These are phyloP conservation scores for Microtus montanus DNA, from an alignment of 2,113 vertebrate genomes.

Conservation along the genomic window DNA sequence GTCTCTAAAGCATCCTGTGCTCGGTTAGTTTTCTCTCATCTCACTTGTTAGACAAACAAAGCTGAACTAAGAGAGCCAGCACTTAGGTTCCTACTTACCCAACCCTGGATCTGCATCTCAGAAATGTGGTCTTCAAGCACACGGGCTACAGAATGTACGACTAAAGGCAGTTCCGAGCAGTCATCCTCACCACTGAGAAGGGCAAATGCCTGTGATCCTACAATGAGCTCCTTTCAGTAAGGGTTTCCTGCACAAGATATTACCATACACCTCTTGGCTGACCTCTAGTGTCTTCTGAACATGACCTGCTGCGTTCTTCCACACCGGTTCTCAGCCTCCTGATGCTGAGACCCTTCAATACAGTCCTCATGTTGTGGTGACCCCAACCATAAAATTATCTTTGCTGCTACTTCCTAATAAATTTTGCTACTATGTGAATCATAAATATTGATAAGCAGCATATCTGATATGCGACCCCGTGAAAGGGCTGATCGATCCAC, in stretches of 20 bases:
- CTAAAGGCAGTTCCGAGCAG: conserved; percentile 24
- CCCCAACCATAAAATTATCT: neutral
- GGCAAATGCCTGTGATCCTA: conserved; percentile 11
- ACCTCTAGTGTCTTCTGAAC: neutral
- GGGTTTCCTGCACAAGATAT: conserved; percentile 18
- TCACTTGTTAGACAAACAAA: conserved; percentile 6
- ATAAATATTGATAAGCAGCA: neutral
- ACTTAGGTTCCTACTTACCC: neutral
- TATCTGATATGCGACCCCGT: neutral
- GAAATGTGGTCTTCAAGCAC: conserved; percentile 30
- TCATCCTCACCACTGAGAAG: conserved; percentile 17
- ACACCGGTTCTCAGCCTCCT: neutral
- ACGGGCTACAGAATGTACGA: neutral
- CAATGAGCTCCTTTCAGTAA: neutral
- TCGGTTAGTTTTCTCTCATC: conserved; percentile 11
- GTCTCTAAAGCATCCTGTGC: neutral
- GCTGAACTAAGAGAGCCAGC: neutral
- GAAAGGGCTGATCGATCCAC: neutral
- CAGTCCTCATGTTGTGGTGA: neutral
- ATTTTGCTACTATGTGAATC: neutral
- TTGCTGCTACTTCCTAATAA: neutral
- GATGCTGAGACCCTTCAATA: neutral
- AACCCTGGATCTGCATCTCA: neutral
- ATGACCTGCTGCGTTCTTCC: neutral
- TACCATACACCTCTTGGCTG: neutral